Percentiles rank a stretch among this genome's conserved stretches.
These are phyloP conservation scores for Netelia virgata DNA, from an alignment of 2,888 invertebrate species.

Conservation along the genomic window DNA sequence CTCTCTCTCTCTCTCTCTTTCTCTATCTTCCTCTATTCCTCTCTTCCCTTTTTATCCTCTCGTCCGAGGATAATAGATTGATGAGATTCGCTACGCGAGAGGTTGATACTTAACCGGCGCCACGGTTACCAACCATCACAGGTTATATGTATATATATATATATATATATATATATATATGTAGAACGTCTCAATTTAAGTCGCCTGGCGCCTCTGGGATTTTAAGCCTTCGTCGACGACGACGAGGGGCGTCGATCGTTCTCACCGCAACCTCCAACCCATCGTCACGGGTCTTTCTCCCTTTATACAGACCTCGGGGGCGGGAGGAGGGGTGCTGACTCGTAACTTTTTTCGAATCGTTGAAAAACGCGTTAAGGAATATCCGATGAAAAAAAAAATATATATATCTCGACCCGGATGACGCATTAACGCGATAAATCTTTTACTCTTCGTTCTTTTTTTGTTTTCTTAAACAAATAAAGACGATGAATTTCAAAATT, in stretches of 20 bases:
- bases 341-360: conserved; percentile 28
- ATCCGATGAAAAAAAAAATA: background rate
- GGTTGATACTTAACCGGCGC: conserved; percentile 58
- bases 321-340: background rate
- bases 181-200: conserved; percentile 59
- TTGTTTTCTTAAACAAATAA: background rate
- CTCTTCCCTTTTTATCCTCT: conserved; percentile 29
- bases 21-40: background rate
- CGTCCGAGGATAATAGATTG: conserved; percentile 54
- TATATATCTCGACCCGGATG: background rate
- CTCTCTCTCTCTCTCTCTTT: conserved; percentile 16
- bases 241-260: background rate
- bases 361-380: conserved; percentile 23
- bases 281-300: conserved; percentile 5
- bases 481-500: background rate
- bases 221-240: conserved; percentile 50
- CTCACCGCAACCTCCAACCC: conserved; percentile 6
- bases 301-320: conserved; percentile 12
- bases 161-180: conserved; percentile 19
- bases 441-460: background rate
- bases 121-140: conserved; percentile 42
- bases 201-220: conserved; percentile 53
- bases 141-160: conserved; percentile 19
- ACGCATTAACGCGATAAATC: conserved; percentile 8
- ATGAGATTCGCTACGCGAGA: conserved; percentile 57